A percentile compares a stretch with the other conserved stretches of the same genome.
Evolutionary conservation across 2,888 invertebrate genomes (phyloP).

Genomic region (Melanostoma mellinum): DNA sequence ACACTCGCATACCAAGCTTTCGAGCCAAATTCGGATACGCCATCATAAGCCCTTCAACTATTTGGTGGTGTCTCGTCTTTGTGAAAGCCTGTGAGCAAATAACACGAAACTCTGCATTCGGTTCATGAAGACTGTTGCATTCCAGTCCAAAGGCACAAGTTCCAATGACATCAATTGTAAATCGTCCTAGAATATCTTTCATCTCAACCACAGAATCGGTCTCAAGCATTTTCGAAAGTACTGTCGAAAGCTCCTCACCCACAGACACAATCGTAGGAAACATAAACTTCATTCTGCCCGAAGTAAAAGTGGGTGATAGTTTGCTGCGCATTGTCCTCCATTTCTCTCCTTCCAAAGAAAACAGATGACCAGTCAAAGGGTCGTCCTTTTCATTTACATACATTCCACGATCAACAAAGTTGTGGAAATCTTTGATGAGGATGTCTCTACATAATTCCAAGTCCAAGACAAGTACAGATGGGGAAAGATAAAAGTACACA

Average conservation of each 20-base stretch:
- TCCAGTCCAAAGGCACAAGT: slow-evolving; percentile 82
- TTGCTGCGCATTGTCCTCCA: slow-evolving; percentile 81
- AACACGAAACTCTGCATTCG: slow-evolving; percentile 79
- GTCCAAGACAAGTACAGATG: slow-evolving; percentile 76
- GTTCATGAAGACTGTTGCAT: slow-evolving; percentile 81
- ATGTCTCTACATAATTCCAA: slow-evolving; percentile 75
- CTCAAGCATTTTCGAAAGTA: background rate
- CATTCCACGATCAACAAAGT: slow-evolving; percentile 80
- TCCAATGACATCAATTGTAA: slow-evolving; percentile 83
- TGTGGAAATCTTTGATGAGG: slow-evolving; percentile 78
- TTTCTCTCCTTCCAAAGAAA: slow-evolving; percentile 78
- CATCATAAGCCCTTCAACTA: slow-evolving; percentile 71
- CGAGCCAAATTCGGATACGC: slow-evolving; percentile 76
- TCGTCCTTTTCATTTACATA: slow-evolving; percentile 78
- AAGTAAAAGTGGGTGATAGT: slow-evolving; percentile 79
- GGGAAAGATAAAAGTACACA: slow-evolving; percentile 77
- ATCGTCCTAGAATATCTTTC: slow-evolving; percentile 81
- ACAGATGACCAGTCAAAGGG: slow-evolving; percentile 79
- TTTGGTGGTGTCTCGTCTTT: slow-evolving; percentile 50
- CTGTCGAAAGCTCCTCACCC: slow-evolving; percentile 74
- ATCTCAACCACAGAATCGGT: slow-evolving; percentile 78
- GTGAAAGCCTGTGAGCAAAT: no score
- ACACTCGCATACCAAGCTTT: slow-evolving; percentile 74
- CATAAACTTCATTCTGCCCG: slow-evolving; percentile 76
- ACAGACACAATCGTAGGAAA: slow-evolving; percentile 75